These are phyloP conservation scores for Priocnemis perturbator DNA, from an alignment of 2,888 invertebrate genomes.

Conservation along the genomic window DNA sequence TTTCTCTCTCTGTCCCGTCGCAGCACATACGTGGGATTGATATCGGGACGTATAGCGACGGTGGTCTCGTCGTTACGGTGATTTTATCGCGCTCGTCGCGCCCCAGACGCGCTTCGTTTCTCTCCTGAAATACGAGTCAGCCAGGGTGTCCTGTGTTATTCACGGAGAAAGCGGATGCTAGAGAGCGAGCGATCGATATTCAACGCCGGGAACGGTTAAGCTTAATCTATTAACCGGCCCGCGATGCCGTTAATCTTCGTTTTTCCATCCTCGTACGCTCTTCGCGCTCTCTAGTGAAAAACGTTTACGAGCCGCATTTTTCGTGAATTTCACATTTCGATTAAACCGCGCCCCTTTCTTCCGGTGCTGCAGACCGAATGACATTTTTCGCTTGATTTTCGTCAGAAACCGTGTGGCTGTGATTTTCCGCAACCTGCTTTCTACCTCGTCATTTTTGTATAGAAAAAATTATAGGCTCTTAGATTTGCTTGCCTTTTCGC, in stretches of 20 bases:
- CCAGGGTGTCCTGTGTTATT: slow-evolving; percentile 43
- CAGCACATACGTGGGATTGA: slow-evolving; percentile 40
- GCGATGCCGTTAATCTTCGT: not conserved
- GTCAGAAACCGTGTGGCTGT: too few relatives aligned
- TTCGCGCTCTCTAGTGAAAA: too few relatives aligned
- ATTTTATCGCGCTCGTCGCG: slow-evolving; percentile 55
- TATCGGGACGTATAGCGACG: slow-evolving; percentile 35
- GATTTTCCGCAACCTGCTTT: too few relatives aligned
- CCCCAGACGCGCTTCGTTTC: slow-evolving; percentile 50
- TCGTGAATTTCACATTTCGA: too few relatives aligned
- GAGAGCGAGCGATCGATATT: slow-evolving; percentile 9
- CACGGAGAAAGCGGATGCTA: slow-evolving; percentile 31
- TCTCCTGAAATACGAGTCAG: slow-evolving; percentile 57
- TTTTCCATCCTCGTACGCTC: too few relatives aligned
- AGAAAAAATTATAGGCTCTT: too few relatives aligned
- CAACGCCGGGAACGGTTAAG: slow-evolving; percentile 32
- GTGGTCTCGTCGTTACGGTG: slow-evolving; percentile 48
- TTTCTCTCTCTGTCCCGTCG: slow-evolving; percentile 33
- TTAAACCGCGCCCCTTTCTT: too few relatives aligned
- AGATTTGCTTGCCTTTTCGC: too few relatives aligned
- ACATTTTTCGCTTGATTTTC: too few relatives aligned
- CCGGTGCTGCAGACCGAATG: too few relatives aligned
- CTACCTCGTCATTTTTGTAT: too few relatives aligned
- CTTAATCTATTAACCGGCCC: slow-evolving; percentile 45
- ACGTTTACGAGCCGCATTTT: too few relatives aligned